Percentiles rank a stretch among this genome's conserved stretches.
Conservation (phyloP, 2,797 vertebrate species). For the Dryobates pubescens region DNA sequence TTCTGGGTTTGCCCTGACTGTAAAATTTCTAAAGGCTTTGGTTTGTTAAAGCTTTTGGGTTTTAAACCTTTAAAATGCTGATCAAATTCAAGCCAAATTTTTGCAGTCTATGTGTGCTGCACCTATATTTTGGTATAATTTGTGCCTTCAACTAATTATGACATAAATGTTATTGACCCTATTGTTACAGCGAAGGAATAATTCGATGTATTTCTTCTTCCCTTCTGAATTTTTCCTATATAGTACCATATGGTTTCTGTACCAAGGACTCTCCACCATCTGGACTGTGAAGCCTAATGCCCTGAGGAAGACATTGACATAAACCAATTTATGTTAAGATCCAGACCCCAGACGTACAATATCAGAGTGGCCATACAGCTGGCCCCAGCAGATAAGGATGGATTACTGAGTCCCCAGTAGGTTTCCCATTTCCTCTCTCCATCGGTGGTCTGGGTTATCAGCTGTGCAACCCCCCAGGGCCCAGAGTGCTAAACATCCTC, state of each 20-base stretch:
- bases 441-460: accelerated
- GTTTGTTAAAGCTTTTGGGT: neutral
- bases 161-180: conserved; percentile 9
- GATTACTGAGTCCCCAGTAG: neutral
- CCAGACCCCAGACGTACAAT: conserved; percentile 49
- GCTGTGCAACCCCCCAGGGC: accelerated
- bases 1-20: neutral
- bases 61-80: neutral
- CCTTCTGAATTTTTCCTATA: conserved; percentile 33
- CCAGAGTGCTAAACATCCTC: neutral
- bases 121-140: neutral
- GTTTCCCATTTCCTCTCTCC: neutral
- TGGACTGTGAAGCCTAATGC: conserved; percentile 68
- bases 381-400: conserved; percentile 27
- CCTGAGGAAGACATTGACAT: conserved; percentile 69
- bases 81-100: neutral
- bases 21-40: neutral
- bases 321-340: conserved; percentile 76
- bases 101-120: neutral
- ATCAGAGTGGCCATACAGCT: conserved; percentile 31
- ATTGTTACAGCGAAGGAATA: conserved; percentile 42
- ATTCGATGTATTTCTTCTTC: conserved; percentile 31
- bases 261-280: conserved; percentile 71
- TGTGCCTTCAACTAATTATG: conserved; percentile 18
- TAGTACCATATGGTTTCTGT: conserved; percentile 75